Evolutionary conservation across 2,113 vertebrate genomes (phyloP).

Genomic region (Macrotis lagotis): DNA sequence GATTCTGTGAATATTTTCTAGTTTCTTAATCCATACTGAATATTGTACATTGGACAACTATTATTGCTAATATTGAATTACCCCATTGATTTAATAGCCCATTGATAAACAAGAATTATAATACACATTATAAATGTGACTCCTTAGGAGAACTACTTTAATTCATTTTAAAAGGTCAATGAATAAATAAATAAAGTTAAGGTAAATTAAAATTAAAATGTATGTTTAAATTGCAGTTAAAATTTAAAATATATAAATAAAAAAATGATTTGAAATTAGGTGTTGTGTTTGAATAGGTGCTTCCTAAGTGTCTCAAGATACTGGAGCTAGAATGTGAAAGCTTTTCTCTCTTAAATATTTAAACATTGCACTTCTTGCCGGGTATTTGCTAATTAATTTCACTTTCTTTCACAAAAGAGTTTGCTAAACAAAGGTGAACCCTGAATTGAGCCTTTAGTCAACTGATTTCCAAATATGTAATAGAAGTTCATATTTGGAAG

Average conservation of each 20-base stretch:
- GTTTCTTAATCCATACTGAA: neutral
- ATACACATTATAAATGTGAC: neutral
- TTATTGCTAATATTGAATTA: neutral
- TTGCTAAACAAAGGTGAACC: neutral
- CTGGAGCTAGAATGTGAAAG: neutral
- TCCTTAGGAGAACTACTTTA: neutral
- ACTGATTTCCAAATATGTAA: neutral
- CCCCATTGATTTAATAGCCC: neutral
- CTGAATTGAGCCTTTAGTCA: neutral
- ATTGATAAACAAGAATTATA: neutral
- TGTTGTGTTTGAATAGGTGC: neutral
- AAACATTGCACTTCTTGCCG: neutral
- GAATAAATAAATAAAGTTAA: no score
- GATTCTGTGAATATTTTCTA: neutral
- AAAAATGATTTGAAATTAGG: neutral
- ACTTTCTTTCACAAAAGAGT: neutral
- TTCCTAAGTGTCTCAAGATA: neutral
- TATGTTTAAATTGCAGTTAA: neutral
- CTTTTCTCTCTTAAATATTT: neutral
- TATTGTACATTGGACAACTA: neutral
- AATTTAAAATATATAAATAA: neutral
- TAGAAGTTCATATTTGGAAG: neutral
- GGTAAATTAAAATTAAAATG: neutral
- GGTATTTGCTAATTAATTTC: neutral
- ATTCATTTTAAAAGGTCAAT: neutral